These are phyloP conservation scores for Zootoca vivipara DNA, from an alignment of 2,113 vertebrate genomes.

Conservation along the genomic window DNA sequence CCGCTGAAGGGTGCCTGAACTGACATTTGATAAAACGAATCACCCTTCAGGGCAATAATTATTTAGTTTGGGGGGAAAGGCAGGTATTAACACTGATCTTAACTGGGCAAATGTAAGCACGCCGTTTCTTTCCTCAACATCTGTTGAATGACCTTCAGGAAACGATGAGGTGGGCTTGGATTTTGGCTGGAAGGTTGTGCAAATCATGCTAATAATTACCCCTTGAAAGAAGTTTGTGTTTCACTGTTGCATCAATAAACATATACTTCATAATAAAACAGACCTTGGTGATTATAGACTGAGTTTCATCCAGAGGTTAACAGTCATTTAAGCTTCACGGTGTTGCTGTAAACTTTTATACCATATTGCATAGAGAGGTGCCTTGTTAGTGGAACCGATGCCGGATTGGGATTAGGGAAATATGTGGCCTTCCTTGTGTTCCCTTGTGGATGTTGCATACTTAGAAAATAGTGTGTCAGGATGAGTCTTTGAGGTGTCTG, in stretches of 20 bases:
- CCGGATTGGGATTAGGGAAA: not conserved
- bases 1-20: not conserved
- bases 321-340: not conserved
- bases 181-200: not conserved
- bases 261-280: not conserved
- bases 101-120: slow-evolving; percentile 11
- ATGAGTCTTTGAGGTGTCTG: not conserved
- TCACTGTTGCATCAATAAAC: slow-evolving; percentile 4
- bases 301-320: not conserved
- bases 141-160: slow-evolving; percentile 35
- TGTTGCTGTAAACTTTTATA: not conserved
- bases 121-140: not conserved
- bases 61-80: not conserved
- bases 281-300: not conserved
- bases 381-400: not conserved
- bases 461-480: not conserved
- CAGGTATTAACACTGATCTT: slow-evolving; percentile 2
- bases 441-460: too few relatives aligned
- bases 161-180: slow-evolving; percentile 1
- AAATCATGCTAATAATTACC: not conserved
- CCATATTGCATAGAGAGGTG: not conserved
- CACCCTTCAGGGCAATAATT: not conserved
- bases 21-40: slow-evolving; percentile 7
- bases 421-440: not conserved
- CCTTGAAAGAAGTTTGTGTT: not conserved